Base-by-base conservation (phyloP, 1,140 invertebrate species). In the Acromyrmex heyeri region DNA sequence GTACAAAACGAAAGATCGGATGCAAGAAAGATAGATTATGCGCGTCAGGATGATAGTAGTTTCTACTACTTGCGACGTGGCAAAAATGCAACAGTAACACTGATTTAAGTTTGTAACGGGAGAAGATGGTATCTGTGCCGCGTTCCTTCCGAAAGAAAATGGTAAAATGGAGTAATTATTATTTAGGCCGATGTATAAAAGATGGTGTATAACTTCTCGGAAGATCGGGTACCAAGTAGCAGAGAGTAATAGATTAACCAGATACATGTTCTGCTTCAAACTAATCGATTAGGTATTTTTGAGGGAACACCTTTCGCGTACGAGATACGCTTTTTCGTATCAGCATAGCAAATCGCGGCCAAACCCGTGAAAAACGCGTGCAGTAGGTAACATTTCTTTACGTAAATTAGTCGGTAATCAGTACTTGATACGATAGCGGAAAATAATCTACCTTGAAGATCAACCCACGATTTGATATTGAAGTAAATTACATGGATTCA, bases 281-380 rank as follows among this genome's bases (percentile, higher is more conserved):
- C 76, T 89, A 82, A 89, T 89, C 88, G 87, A 89, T 89, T 89
- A 89, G 55, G 50, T 50, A 89, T 88, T 88, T 88, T 86, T 82
- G 70, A 65, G n/a, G 3, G 10, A 69, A 18, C n/a, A 16, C 10
- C 62, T 27, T 16, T 53, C 44, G 34, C 34, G 53, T 24, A 78
- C 38, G 75, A 34, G 16, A 18, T 27, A 21, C 48, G 48, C 64
- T 82, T 82, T 70, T 72, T 72, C 67, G 79, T 59, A 82, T 82
- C 53, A 48, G 67, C 12, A 64, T 38, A 55, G 53, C 78, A 38
- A 72, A 82, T 82, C 78, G 78, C 64, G 64, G 34, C 64, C 64
- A 18, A 38, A 48, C 3, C 34, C 53, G 67, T 44, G 67, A 82
- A 82, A 82, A 82, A 59, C 65, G 34, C 78, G 53, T 24, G 16